Base-by-base conservation (phyloP, 2,113 vertebrate genomes). In the Cinclus cinclus region DNA sequence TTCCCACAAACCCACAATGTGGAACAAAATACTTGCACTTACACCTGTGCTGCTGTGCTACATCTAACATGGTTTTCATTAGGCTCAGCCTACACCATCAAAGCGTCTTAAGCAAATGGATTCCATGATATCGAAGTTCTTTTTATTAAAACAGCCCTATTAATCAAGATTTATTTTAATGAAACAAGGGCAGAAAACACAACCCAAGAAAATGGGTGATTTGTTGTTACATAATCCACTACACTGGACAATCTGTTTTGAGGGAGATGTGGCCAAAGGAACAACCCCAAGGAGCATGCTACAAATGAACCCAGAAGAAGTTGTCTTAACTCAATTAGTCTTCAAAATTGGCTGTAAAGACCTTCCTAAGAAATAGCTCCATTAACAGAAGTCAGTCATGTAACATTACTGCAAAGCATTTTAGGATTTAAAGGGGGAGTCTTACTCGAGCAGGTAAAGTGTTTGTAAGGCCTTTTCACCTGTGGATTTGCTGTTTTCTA, bases 81-180 rank as follows among this genome's bases (percentile, higher is more conserved):
- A 95, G 35, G 35, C 28, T 80, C 37, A 69, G 53, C 31, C 42
- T 71, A 80, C 15, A 90, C 21, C 59, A 78, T 80, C 55, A 87
- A 85, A 89, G 16, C 33, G 20, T 35, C 52, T 93, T 89, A 90
- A 94, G 49, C 64, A 84, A 89, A 87, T 83, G 33, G 37, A 77
- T 85, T 92, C 60, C 47, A 62, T 47, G 39, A 33, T 90, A 52
- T 58, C 35, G 70, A 92, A 96, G 87, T 56, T 68, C 21, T 85
- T 94, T 93, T 84, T 58, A 94, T 83, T 60, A 60, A 94, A 94
- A 87, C 17, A 76, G 19, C 10, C 39, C 23, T 89, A 90, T 95
- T 95, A 94, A 96, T 95, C 91, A 93, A 92, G 56, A 86, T 87
- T 89, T 79, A 89, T 70, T 96, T 95, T 91, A 96, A 87, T 67